Percentiles rank a stretch among this genome's conserved stretches.
These are phyloP conservation scores for Monomorium pharaonis DNA, from an alignment of 1,140 invertebrate species.

Conservation along the genomic window DNA sequence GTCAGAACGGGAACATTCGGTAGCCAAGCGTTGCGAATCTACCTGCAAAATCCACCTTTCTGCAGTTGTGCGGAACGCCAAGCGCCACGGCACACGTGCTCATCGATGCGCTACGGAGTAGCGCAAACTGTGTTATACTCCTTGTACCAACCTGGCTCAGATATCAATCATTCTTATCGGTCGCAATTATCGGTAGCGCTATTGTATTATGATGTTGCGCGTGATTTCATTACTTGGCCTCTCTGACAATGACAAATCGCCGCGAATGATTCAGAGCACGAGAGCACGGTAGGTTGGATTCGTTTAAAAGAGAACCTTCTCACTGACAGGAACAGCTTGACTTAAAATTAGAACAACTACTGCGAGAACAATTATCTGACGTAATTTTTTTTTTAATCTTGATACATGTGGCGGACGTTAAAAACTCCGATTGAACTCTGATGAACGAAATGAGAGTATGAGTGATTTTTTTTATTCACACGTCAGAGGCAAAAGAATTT, in stretches of 20 bases:
- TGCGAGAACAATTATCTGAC: not conserved
- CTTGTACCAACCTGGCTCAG: not conserved
- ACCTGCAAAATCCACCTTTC: not conserved
- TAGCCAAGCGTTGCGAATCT: not conserved
- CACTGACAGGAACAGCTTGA: not conserved
- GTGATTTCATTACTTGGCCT: slow-evolving; percentile 34
- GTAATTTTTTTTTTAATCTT: not conserved
- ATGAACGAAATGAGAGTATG: not conserved
- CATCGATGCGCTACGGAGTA: not conserved
- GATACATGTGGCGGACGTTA: not conserved
- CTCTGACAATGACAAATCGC: slow-evolving; percentile 37
- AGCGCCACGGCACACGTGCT: not conserved
- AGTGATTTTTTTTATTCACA: not conserved
- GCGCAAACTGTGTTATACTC: not conserved
- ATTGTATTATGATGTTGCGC: slow-evolving; percentile 32
- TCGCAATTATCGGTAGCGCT: not conserved
- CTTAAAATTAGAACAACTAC: not conserved
- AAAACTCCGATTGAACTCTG: no score
- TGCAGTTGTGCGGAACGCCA: not conserved
- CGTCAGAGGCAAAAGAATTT: not conserved
- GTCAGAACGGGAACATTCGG: not conserved
- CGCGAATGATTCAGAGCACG: not conserved
- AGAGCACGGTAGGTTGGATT: not conserved
- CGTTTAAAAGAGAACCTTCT: not conserved
- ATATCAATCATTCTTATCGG: slow-evolving; percentile 48